Base-by-base conservation (phyloP, 2,113 vertebrate genomes). In the Chloropsis cyanopogon region DNA sequence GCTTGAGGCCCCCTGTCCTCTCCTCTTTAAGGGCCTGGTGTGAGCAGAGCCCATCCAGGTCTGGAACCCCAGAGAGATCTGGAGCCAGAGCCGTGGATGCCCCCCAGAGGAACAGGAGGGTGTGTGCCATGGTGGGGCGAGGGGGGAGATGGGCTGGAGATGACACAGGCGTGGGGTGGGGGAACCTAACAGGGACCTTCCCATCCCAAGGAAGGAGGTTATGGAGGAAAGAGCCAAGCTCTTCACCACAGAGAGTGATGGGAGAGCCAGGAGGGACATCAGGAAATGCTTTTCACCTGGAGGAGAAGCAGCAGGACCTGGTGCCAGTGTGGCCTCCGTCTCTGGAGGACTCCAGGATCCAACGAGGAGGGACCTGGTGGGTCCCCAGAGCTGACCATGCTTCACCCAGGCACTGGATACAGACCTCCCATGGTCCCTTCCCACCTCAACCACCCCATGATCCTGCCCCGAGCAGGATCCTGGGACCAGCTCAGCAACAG, bases 331-430 rank as follows among this genome's bases (percentile, higher is more conserved):
- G 15, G 29, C 65, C 31, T 50, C 46, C 21, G 10, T 9, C 46
- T 33, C n/a, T 44, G 37, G 18, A 57, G 44, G 6, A 26, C 33
- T 37, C 33, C 26, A 18, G 42, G 21, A 42, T 20, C 24, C 47
- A 20, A 2, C 0, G 0, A 14, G 31, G 26, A 75, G 33, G 29
- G 12, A 50, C 5, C 20, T 68, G 47, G 6, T 31, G 47, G 46
- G 6, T 10, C 4, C n/a, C 54, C 31, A 59, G 50, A 42, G 54
- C n/a, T 65, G 59, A 10, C 24, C 10, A 12, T 3, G 23, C 41
- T 29, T 57, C 10, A 3, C 16, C 85, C 75, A 61, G n/a, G 7
- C 37, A 20, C 6, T 0, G 1, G 29, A 39, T 1, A 12, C 19
- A n/a, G 23, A 37, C 33, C 9, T 85, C 47, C 66, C 2, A 1